Evolutionary conservation across 2,888 invertebrate genomes (phyloP).

Genomic region (Atrina japonica): DNA sequence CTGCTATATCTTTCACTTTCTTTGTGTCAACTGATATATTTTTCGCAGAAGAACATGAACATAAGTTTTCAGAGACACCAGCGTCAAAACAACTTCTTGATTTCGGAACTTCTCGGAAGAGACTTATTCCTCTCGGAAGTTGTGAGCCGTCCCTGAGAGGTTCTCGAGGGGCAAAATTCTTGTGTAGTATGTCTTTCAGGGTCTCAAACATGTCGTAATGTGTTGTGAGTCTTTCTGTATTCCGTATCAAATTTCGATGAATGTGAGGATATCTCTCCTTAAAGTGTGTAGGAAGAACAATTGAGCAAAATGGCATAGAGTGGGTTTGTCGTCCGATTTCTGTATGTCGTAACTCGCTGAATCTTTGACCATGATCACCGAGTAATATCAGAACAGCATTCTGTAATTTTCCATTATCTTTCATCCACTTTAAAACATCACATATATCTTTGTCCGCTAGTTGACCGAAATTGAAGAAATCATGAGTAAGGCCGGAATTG

Average conservation of each 20-base stretch:
- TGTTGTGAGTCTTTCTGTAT: slow-evolving; percentile 86
- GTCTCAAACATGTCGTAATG: slow-evolving; percentile 92
- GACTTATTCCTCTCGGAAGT: slow-evolving; percentile 84
- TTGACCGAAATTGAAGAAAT: slow-evolving; percentile 89
- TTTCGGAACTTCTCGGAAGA: slow-evolving; percentile 87
- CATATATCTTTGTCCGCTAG: slow-evolving; percentile 86
- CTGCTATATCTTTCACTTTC: slow-evolving; percentile 83
- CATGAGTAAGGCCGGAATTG: slow-evolving; percentile 91
- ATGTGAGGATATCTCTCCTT: slow-evolving; percentile 84
- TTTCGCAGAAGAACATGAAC: slow-evolving; percentile 89
- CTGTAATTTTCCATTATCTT: slow-evolving; percentile 69
- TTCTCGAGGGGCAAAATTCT: slow-evolving; percentile 19
- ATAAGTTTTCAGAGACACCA: slow-evolving; percentile 91
- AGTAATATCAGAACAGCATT: slow-evolving; percentile 80
- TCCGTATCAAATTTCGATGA: slow-evolving; percentile 85
- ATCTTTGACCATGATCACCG: slow-evolving; percentile 95
- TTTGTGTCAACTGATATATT: slow-evolving; percentile 83
- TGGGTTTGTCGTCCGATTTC: slow-evolving; percentile 90
- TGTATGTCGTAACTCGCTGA: slow-evolving; percentile 91
- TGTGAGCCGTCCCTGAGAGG: too few species aligned
- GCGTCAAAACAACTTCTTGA: slow-evolving; percentile 89
- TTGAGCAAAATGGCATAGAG: slow-evolving; percentile 89
- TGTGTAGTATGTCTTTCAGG: slow-evolving; percentile 84
- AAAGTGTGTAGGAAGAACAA: slow-evolving; percentile 88
- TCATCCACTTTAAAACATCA: slow-evolving; percentile 83